Conservation (phyloP, 1,140 invertebrate genomes). For the Meloidogyne exigua region DNA sequence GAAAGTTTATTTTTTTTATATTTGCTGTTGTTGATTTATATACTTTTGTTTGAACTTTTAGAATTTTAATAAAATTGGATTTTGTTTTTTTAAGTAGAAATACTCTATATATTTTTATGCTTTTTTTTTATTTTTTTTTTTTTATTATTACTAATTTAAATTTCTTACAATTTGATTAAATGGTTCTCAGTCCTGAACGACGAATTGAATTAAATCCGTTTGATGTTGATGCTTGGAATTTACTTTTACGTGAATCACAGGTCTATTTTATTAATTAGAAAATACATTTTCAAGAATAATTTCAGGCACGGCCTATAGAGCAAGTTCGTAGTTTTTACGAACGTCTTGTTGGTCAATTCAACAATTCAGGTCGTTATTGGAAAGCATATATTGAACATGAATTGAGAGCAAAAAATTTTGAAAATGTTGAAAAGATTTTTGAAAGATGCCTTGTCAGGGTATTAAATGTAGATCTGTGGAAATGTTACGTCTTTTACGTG, state of each 20-base stretch:
- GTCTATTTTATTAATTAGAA: constrained; percentile 8
- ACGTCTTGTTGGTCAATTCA: constrained; percentile 85
- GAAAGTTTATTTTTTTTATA: not conserved
- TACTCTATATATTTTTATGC: too few relatives aligned
- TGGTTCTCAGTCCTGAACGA: constrained; percentile 42
- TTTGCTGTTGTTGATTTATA: constrained; percentile 7
- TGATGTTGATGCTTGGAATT: constrained; percentile 53
- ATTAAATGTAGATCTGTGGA: constrained; percentile 97
- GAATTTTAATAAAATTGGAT: not conserved
- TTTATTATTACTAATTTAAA: not conserved
- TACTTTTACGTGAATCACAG: constrained; percentile 48
- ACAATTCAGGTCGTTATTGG: constrained; percentile 94
- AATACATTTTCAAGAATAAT: not conserved
- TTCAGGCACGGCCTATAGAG: constrained; percentile 80
- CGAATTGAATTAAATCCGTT: constrained; percentile 51
- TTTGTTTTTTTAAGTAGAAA: too few relatives aligned
- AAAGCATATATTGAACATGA: constrained; percentile 99
- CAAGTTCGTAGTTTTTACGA: constrained; percentile 89
- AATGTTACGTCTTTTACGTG: constrained; percentile 93
- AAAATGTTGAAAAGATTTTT: constrained; percentile 79
- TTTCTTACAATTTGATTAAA: not conserved
- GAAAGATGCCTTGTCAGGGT: constrained; percentile 85
- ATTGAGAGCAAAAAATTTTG: constrained; percentile 87
- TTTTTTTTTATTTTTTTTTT: not conserved
- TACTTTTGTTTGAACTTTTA: not conserved